Base-by-base conservation (phyloP, 2,113 vertebrate genomes). In the Tautogolabrus adspersus region DNA sequence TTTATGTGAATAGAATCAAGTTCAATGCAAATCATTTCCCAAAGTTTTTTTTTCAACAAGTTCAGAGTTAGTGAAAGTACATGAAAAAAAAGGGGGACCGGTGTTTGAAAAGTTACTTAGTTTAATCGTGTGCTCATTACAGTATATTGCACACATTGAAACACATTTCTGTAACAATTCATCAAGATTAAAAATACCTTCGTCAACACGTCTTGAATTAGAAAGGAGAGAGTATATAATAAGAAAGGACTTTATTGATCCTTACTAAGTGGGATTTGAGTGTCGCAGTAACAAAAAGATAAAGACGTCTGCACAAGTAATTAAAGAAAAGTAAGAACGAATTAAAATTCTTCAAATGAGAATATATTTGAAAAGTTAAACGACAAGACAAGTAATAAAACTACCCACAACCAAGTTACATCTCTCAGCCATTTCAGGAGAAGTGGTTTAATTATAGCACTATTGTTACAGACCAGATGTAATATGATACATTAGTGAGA, bases 1-100 rank as follows among this genome's bases (percentile, higher is more conserved):
- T 47, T 44, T 72, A 30, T 10, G 11, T 59, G 56, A 70, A 82
- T 12, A 69, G 22, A 78, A 71, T 70, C 54, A 11, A 64, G 37
- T 67, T 60, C 21, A 63, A 64, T 46, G 5, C 42, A 60, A 82
- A 63, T 18, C 47, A 19, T 49, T 46, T 19, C 5, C 47, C 7
- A 19, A 49, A 15, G 15, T 30, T 56, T 63, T 78, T 44, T 30
- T 68, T 34, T 15, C 51, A 56, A 10, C 21, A 26, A 75, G 47
- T 10, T 18, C 3, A 37, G 47, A 34, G 11, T 11, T 22, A n/a
- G 2, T 23, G 46, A 59, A 44, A 23, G 37, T 18, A 49, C 15
- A 19, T 49, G 15, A 49, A 18, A 18, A 49, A 49, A 49, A 49
- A 19, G 16, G 1, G 47, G 15, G 15, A 8, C 10, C 15, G 47